These are phyloP conservation scores for Caenorhabditis remanei DNA, from an alignment of 1,140 invertebrate genomes.

Conservation along the genomic window DNA sequence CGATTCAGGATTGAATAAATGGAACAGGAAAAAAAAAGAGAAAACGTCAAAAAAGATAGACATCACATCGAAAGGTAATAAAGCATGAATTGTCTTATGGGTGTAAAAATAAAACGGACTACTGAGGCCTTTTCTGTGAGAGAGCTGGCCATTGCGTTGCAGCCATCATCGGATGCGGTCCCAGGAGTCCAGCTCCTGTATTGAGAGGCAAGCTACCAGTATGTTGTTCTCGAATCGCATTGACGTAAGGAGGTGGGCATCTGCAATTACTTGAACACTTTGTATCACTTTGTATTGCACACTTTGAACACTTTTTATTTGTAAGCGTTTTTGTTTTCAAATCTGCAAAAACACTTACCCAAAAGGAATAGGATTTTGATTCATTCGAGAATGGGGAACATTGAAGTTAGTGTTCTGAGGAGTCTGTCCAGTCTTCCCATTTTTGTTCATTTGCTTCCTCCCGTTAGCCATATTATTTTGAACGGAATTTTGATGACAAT, in stretches of 20 bases:
- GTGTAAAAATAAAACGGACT: not conserved
- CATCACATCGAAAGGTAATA: conserved; percentile 19
- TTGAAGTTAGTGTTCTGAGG: not conserved
- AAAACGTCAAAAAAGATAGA: not conserved
- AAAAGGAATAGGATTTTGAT: conserved; percentile 32
- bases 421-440: not conserved
- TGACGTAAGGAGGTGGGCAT: conserved; percentile 11
- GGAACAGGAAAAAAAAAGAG: conserved; percentile 28
- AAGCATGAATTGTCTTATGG: conserved; percentile 45
- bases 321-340: not conserved
- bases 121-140: not conserved
- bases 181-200: conserved; percentile 9
- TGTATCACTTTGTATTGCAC: not conserved
- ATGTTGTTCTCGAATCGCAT: conserved; percentile 39
- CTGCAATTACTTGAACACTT: not conserved
- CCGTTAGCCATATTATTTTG: not conserved
- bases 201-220: not conserved
- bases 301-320: no score
- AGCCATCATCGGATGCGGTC: conserved; percentile 30
- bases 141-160: conserved; percentile 6
- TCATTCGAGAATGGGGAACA: not conserved
- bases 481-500: not conserved
- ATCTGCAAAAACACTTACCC: not conserved
- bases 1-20: conserved; percentile 13
- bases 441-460: conserved; percentile 22